Evolutionary conservation across 2,797 vertebrate genomes (phyloP).

Genomic region (Crypturellus tataupa): DNA sequence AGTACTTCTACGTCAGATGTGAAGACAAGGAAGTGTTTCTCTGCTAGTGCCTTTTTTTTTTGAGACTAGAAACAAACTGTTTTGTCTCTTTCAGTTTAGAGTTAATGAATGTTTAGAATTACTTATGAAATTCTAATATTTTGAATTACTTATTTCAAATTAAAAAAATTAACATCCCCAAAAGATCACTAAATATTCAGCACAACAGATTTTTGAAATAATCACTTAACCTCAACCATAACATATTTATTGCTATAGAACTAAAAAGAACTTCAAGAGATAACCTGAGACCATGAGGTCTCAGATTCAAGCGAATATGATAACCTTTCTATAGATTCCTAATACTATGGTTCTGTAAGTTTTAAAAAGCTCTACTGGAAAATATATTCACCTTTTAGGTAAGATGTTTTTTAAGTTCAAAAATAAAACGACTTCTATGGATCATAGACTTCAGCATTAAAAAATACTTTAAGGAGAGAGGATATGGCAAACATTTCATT

Average conservation of each 20-base stretch:
- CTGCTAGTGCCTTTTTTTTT: not conserved
- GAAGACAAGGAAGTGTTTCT: not conserved
- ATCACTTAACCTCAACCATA: not conserved
- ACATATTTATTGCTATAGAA: not conserved
- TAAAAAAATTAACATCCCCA: not conserved
- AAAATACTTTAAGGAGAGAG: not conserved
- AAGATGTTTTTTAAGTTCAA: rapidly evolving
- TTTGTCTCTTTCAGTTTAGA: not conserved
- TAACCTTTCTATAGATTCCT: not conserved
- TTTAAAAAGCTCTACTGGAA: not conserved
- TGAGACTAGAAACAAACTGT: not conserved
- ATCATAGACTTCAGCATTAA: not conserved
- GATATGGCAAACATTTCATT: not conserved
- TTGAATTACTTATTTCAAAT: not conserved
- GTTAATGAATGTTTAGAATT: not conserved
- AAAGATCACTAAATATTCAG: not conserved
- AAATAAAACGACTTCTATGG: not conserved
- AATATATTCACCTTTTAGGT: not conserved
- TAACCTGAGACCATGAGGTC: not conserved
- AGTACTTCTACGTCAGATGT: not conserved
- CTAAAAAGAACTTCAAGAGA: not conserved
- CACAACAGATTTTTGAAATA: not conserved
- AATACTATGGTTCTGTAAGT: not conserved
- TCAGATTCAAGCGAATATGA: no score
- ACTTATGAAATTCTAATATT: not conserved